These are phyloP conservation scores for Rhizoglyphus robini DNA, from an alignment of 1,140 invertebrate species.

Conservation along the genomic window DNA sequence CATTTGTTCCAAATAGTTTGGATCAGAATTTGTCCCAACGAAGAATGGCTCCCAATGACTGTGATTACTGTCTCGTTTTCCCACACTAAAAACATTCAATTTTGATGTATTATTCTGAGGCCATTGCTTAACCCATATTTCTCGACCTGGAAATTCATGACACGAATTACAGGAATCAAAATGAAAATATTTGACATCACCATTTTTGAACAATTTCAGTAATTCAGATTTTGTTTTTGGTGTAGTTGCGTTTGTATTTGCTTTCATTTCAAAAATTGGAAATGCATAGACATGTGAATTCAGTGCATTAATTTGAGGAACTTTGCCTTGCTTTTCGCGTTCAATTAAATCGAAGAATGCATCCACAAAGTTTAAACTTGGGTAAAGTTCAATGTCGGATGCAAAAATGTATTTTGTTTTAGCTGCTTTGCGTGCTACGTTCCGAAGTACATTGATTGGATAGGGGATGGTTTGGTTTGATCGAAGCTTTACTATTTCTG, in stretches of 20 bases:
- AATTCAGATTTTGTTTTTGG: conserved; percentile 60
- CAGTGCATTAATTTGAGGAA: conserved; percentile 12
- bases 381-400: conserved; percentile 31
- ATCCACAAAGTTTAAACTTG: conserved; percentile 26
- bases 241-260: too few relatives aligned
- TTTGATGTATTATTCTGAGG: conserved; percentile 46
- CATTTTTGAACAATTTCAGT: conserved; percentile 33
- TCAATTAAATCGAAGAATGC: conserved; percentile 19
- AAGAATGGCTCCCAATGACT: conserved; percentile 69
- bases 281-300: conserved; percentile 49
- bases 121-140: conserved; percentile 29
- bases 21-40: conserved; percentile 60
- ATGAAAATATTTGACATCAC: conserved; percentile 67
- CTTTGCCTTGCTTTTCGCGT: conserved; percentile 7
- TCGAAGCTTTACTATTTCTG: conserved; percentile 16
- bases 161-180: conserved; percentile 73
- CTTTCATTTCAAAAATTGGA: conserved; percentile 62
- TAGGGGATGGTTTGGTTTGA: conserved; percentile 27
- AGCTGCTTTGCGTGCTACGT: conserved; percentile 28
- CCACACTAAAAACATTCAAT: conserved; percentile 68
- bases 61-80: conserved; percentile 59
- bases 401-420: conserved; percentile 29
- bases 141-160: conserved; percentile 62
- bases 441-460: conserved; percentile 31
- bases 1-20: conserved; percentile 59